Evolutionary conservation across 2,797 vertebrate genomes (phyloP).

Genomic region (Premnoplex brunnescens): DNA sequence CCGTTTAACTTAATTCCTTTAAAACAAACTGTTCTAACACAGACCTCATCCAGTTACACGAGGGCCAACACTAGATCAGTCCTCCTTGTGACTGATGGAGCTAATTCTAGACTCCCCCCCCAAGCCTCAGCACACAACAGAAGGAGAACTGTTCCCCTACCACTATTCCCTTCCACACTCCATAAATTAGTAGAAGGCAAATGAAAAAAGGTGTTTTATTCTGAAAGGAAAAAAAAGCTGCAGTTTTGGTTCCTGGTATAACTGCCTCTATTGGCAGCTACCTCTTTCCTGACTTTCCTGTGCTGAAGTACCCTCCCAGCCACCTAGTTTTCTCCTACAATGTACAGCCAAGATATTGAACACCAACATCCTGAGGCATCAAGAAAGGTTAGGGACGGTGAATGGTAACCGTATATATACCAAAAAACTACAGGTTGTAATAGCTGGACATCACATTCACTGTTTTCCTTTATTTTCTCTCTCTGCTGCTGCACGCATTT

Average conservation of each 20-base stretch:
- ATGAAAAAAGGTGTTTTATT: constrained; percentile 22
- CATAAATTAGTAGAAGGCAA: background rate
- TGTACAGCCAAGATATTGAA: background rate
- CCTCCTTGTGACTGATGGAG: background rate
- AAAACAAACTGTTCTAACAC: background rate
- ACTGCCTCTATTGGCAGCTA: background rate
- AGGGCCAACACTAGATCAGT: background rate
- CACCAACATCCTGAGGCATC: background rate
- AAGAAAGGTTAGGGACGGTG: background rate
- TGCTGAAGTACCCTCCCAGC: background rate
- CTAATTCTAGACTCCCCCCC: background rate
- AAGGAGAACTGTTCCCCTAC: background rate
- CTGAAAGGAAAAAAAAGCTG: background rate
- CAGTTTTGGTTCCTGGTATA: background rate
- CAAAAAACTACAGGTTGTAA: background rate
- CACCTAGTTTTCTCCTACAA: background rate
- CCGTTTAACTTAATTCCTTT: background rate
- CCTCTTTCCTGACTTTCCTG: background rate
- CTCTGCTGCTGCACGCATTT: background rate
- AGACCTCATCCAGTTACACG: background rate
- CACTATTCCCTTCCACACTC: background rate
- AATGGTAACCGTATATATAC: background rate
- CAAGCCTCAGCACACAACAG: background rate
- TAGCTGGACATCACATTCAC: background rate
- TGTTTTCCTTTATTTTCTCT: background rate